Conservation (phyloP, 2,888 invertebrate genomes). For the Amitus sp. region DNA sequence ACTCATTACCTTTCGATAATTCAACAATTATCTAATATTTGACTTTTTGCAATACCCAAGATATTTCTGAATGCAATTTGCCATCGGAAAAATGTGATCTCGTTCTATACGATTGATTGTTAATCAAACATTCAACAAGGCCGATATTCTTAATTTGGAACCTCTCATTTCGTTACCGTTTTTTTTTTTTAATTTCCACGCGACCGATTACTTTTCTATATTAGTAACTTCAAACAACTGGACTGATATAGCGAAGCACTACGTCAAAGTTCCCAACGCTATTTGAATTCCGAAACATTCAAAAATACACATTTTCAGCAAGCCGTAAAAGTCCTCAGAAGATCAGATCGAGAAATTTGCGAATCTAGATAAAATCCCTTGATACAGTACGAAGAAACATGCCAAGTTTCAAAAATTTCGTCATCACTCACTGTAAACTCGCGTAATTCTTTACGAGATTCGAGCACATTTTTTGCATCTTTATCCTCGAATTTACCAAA, state of each 20-base stretch:
- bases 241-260: conserved; percentile 1
- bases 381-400: conserved; percentile 7
- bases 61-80: neutral
- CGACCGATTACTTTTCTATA: neutral
- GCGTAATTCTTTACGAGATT: neutral
- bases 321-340: neutral
- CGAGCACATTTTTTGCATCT: neutral
- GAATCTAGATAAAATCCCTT: conserved; percentile 2
- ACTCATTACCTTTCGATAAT: neutral
- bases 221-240: neutral
- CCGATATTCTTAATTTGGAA: too few species aligned
- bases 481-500: neutral
- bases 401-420: neutral
- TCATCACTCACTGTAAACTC: conserved; percentile 3
- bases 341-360: neutral
- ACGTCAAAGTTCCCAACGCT: conserved; percentile 1
- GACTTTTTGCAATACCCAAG: neutral
- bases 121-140: too few species aligned
- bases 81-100: too few species aligned
- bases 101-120: too few species aligned
- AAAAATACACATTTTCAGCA: neutral
- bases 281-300: neutral
- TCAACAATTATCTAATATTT: neutral
- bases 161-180: too few species aligned
- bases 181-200: too few species aligned